These are phyloP conservation scores for Ictalurus furcatus DNA, from an alignment of 2,113 vertebrate genomes.

Conservation along the genomic window DNA sequence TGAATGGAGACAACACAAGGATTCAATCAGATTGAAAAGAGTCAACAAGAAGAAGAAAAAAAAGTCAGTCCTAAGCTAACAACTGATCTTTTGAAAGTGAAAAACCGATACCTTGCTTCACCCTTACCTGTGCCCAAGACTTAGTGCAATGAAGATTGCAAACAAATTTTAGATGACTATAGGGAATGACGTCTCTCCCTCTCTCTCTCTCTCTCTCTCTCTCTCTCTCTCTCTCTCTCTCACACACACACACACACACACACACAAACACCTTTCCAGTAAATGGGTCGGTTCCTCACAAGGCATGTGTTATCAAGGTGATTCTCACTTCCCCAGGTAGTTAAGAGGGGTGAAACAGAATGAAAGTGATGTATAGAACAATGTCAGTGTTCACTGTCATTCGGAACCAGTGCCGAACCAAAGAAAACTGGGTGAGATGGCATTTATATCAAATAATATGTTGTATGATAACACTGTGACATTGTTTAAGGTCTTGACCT, in stretches of 20 bases:
- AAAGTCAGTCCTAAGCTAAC: no score
- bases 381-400: not conserved
- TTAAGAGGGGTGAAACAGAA: not conserved
- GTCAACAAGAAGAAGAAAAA: no score
- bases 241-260: not conserved
- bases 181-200: no score
- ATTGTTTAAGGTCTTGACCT: not conserved
- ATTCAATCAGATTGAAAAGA: no score
- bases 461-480: not conserved
- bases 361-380: not conserved
- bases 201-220: no score
- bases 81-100: no score
- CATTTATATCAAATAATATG: not conserved
- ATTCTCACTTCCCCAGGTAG: not conserved
- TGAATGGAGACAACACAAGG: no score
- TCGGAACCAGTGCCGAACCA: not conserved
- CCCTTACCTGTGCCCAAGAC: no score
- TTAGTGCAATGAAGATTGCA: no score
- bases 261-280: not conserved
- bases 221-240: no score
- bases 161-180: no score
- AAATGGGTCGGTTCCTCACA: not conserved
- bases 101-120: no score
- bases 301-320: not conserved
- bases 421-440: not conserved